These are phyloP conservation scores for Cavia aperea DNA, from an alignment of 2,113 vertebrate species.

Conservation along the genomic window DNA sequence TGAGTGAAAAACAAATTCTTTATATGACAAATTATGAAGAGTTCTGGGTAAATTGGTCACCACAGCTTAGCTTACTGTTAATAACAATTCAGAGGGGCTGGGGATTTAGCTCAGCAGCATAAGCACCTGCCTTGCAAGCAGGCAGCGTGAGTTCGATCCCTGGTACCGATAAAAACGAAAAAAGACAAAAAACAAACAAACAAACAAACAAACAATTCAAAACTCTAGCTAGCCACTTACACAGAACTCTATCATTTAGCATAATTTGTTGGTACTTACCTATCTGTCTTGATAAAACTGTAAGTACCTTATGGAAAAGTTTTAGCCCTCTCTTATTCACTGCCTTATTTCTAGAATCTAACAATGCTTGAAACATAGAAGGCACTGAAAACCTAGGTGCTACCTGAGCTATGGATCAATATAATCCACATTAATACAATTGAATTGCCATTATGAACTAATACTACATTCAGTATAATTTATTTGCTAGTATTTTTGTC, in stretches of 20 bases:
- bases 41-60: conserved; percentile 1
- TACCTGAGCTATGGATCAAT: neutral
- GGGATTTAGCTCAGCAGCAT: too few relatives aligned
- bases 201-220: neutral
- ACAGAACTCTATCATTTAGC: neutral
- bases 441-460: neutral
- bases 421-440: neutral
- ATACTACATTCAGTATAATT: neutral
- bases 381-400: neutral
- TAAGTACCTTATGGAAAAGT: neutral
- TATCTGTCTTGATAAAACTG: neutral
- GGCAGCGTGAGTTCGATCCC: too few relatives aligned
- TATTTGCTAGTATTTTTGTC: neutral
- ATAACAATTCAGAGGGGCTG: neutral
- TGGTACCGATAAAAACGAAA: too few relatives aligned
- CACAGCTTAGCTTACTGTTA: neutral
- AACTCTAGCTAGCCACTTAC: neutral
- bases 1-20: conserved; percentile 8
- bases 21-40: neutral
- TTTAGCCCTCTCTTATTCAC: neutral
- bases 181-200: too few relatives aligned
- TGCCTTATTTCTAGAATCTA: neutral
- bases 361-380: neutral
- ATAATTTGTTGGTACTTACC: neutral
- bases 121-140: too few relatives aligned